Percentiles rank a stretch among this genome's conserved stretches.
phyloP scores from a whole-genome alignment of 2,888 invertebrate species.

The Drosophila neotestacea region DNA sequence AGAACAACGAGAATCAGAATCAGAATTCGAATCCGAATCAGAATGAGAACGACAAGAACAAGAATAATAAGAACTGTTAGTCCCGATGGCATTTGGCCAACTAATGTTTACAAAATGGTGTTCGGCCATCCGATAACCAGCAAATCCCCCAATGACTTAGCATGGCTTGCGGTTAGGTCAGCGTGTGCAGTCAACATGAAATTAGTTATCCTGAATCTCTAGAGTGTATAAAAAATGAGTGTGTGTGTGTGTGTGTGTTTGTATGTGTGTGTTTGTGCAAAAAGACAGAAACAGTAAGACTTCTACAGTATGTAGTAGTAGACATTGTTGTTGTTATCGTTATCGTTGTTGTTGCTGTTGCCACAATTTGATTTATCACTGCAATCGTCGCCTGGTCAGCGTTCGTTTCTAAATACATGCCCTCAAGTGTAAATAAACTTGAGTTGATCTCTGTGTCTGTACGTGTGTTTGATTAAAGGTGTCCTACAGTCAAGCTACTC shows the following conservation, averaged over 20 bases:
- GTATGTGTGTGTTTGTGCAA: neutral
- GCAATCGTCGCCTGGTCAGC: conserved; percentile 41
- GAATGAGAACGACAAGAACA: neutral
- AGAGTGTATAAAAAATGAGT: conserved; percentile 5
- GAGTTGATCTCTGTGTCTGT: conserved; percentile 8
- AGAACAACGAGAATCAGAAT: too few species aligned
- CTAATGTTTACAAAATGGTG: conserved; percentile 75
- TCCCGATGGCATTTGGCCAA: conserved; percentile 44
- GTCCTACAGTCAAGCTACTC: neutral
- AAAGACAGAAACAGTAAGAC: neutral
- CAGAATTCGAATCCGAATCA: too few species aligned
- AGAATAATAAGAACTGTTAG: conserved; percentile 30
- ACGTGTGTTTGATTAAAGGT: neutral
- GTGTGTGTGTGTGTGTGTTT: neutral
- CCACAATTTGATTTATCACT: conserved; percentile 68
- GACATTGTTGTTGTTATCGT: neutral
- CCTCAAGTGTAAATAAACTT: conserved; percentile 51
- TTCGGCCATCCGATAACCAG: conserved; percentile 73
- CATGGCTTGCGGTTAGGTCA: conserved; percentile 58
- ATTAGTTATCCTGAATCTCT: conserved; percentile 66
- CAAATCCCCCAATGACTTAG: conserved; percentile 72
- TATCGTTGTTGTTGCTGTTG: conserved; percentile 13
- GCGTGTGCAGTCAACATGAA: conserved; percentile 73
- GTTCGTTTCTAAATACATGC: conserved; percentile 32
- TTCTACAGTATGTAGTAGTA: neutral